Percentiles rank a stretch among this genome's conserved stretches.
phyloP scores from a whole-genome alignment of 2,888 invertebrate genomes.

The Coecobrya sp. region DNA sequence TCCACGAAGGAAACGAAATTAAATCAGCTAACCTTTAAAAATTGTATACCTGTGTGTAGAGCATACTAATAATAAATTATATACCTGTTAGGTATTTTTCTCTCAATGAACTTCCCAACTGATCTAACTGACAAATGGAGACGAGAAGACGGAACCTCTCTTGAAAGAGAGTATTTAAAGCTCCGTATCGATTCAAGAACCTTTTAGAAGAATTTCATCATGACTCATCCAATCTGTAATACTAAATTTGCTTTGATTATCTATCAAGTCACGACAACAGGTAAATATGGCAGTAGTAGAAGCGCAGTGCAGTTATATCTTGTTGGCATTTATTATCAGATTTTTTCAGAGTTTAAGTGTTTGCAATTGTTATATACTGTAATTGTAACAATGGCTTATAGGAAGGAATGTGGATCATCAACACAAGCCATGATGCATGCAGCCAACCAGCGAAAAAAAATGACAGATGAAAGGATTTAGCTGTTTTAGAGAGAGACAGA shows the following conservation, averaged over 20 bases:
- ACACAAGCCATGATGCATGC: no score
- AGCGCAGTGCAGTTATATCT: neutral
- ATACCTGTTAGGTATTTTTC: neutral
- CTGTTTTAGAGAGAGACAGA: neutral
- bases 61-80: neutral
- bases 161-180: no score
- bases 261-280: slow-evolving; percentile 28
- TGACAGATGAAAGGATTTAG: slow-evolving; percentile 68
- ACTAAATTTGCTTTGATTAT: slow-evolving; percentile 5
- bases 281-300: neutral
- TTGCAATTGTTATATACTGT: neutral
- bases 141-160: slow-evolving; percentile 41
- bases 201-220: slow-evolving; percentile 6
- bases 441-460: slow-evolving; percentile 10
- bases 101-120: slow-evolving; percentile 6
- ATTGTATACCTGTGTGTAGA: neutral
- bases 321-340: no score
- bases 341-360: no score
- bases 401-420: slow-evolving; percentile 57
- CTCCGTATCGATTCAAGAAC: neutral
- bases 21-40: slow-evolving; percentile 25
- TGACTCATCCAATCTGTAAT: neutral
- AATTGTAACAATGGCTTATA: slow-evolving; percentile 27
- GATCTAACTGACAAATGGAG: neutral
- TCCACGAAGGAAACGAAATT: slow-evolving; percentile 9